Evolutionary conservation across 2,888 invertebrate genomes (phyloP).

Genomic region (Hedychridium roseum): DNA sequence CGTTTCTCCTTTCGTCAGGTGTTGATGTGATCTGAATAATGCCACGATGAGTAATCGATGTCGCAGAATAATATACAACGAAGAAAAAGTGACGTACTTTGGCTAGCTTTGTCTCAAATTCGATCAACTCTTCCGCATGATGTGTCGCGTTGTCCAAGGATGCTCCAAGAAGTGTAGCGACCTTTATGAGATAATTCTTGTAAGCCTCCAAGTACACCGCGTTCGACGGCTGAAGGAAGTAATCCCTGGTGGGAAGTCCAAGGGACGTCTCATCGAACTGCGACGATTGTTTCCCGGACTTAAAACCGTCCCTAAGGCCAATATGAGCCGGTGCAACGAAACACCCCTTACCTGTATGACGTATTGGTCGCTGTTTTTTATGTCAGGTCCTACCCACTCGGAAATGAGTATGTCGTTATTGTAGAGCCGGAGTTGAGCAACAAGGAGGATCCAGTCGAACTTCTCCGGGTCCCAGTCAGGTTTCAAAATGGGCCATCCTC

Average conservation of each 20-base stretch:
- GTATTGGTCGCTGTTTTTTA: conserved; percentile 90
- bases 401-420: conserved; percentile 88
- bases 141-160: conserved; percentile 68
- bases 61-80: not conserved
- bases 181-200: conserved; percentile 76
- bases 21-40: conserved; percentile 74
- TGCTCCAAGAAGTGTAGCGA: conserved; percentile 79
- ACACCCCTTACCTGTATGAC: conserved; percentile 78
- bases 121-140: conserved; percentile 78
- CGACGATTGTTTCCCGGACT: no score
- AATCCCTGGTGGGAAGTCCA: conserved; percentile 78
- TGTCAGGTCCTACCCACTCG: conserved; percentile 91
- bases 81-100: conserved; percentile 58
- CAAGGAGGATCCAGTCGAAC: conserved; percentile 78
- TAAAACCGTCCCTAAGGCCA: not conserved
- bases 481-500: conserved; percentile 88
- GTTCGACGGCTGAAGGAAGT: conserved; percentile 77
- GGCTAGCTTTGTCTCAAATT: conserved; percentile 81
- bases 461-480: conserved; percentile 71
- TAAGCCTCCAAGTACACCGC: conserved; percentile 80
- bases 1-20: conserved; percentile 81
- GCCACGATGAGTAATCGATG: conserved; percentile 45
- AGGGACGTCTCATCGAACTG: conserved; percentile 84
- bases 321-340: not conserved
- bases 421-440: conserved; percentile 78